Conservation (phyloP, 1,140 invertebrate genomes). For the Heliconius melpomene region DNA sequence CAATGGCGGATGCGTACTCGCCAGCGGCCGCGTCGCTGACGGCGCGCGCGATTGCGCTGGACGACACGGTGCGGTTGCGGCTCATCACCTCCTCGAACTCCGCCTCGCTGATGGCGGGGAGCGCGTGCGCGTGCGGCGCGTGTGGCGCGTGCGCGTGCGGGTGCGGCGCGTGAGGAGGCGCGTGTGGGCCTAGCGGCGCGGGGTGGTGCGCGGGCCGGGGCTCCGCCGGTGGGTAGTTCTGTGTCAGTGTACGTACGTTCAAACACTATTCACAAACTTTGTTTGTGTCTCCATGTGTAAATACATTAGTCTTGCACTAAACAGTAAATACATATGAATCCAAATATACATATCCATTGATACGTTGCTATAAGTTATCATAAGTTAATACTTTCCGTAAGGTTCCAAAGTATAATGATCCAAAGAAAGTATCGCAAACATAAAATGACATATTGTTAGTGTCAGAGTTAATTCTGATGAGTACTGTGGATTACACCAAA, state of each 20-base stretch:
- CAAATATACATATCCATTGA: no score
- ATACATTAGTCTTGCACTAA: no score
- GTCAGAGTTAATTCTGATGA: no score
- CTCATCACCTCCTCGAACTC: constrained; percentile 99
- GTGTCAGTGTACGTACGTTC: not conserved
- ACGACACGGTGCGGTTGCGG: constrained; percentile 97
- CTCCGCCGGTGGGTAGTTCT: constrained; percentile 60
- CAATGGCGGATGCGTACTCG: constrained; percentile 98
- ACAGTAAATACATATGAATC: no score
- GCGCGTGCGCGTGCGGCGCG: constrained; percentile 49
- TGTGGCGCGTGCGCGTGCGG: constrained; percentile 44
- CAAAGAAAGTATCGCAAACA: no score
- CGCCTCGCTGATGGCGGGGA: constrained; percentile 90
- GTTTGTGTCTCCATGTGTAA: no score
- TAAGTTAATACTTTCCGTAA: no score
- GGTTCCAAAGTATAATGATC: no score
- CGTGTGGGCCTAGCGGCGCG: constrained; percentile 45
- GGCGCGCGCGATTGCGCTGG: constrained; percentile 97
- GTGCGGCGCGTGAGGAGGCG: constrained; percentile 41
- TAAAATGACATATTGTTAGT: no score
- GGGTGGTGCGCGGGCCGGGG: constrained; percentile 52
- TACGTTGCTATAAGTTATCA: no score
- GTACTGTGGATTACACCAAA: no score
- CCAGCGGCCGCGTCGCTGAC: constrained; percentile 98
- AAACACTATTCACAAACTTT: no score